Conservation (phyloP, 2,113 vertebrate genomes). For the Scopus umbretta region DNA sequence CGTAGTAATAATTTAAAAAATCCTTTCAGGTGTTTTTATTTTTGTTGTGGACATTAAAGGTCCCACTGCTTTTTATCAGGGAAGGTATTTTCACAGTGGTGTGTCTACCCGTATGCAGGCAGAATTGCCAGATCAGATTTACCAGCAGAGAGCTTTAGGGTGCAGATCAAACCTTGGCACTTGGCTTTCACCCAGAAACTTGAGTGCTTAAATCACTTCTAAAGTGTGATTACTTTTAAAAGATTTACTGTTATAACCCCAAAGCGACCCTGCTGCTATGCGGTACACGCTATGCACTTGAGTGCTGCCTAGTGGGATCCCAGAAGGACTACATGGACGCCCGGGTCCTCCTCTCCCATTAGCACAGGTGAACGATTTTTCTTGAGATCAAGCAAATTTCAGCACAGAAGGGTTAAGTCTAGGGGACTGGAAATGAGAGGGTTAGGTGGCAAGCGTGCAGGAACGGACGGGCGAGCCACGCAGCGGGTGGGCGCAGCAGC, state of each 20-base stretch:
- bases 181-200: not conserved
- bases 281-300: fast-evolving
- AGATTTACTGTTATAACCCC: not conserved
- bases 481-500: not conserved
- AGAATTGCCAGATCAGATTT: not conserved
- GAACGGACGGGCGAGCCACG: not conserved
- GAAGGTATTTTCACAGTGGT: fast-evolving
- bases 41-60: not conserved
- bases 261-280: not conserved
- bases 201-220: not conserved
- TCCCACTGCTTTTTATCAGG: not conserved
- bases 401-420: not conserved
- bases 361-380: fast-evolving
- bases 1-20: not conserved
- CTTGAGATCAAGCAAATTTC: fast-evolving
- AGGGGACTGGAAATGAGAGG: not conserved
- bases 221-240: not conserved
- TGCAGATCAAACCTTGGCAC: not conserved
- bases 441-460: not conserved
- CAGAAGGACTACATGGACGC: fast-evolving
- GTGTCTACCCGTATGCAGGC: fast-evolving
- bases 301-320: not conserved
- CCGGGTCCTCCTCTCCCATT: not conserved
- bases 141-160: not conserved
- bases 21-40: not conserved